Evolutionary conservation across 1,140 invertebrate genomes (phyloP), one percentile per base, ranked within the genome.

Genomic region (Leptopilina clavipes): DNA sequence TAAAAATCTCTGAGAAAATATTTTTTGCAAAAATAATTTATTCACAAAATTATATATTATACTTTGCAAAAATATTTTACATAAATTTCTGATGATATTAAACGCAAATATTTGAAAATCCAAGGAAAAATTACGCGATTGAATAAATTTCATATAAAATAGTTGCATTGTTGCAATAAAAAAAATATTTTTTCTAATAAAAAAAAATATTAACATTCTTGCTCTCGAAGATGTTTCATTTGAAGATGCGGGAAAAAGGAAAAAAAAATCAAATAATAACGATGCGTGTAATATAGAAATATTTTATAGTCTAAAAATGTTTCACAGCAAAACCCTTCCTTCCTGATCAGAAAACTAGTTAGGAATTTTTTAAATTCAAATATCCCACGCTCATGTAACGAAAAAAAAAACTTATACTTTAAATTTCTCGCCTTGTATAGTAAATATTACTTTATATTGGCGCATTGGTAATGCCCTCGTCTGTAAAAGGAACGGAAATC

Each of bases 311-410:
- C n/a, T 52, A 52, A 52, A 52, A 52, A 52, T 52, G 48, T 52
- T 52, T 14, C 45, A n/a, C 0, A 48, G 45, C n/a, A 48, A 48
- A 48, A 48, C 25, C 25, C 25, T 31, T 40, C 9, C 48, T 52
- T 52, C 48, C 48, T 52, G 48, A 52, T 52, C 48, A 52, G 48
- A 52, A 52, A 52, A 52, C 48, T 17, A 52, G 48, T 52, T 52
- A 52, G 2, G 14, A 17, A 52, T 52, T 52, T 52, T 52, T 52
- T 5, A 52, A 52, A 52, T 17, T 17, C 0, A 52, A 52, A 52
- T 52, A 52, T 52, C 48, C 48, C 48, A 52, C 48, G 48, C 14
- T 52, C 48, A 52, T 52, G 48, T 17, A 17, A 52, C n/a, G n/a
- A 52, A n/a, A 52, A 45, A n/a, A 52, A n/a, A 52, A 45, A n/a